Conservation (phyloP, 92 coral and sea anemone species). For the Heteractis magnifica region DNA sequence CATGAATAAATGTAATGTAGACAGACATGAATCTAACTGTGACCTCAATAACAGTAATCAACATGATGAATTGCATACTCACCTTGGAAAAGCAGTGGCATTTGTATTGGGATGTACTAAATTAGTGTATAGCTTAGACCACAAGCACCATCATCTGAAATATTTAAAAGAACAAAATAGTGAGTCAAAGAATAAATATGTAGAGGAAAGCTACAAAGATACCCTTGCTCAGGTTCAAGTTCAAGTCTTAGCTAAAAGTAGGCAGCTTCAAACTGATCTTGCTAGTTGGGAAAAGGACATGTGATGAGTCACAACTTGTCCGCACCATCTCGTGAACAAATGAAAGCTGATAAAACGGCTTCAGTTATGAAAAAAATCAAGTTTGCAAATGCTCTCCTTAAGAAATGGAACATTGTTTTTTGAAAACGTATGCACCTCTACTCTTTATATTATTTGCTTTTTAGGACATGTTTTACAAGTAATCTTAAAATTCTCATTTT, state of each 20-base stretch:
- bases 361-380: conserved; percentile 36
- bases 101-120: too few species aligned
- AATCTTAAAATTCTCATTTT: too few species aligned
- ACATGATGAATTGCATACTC: too few species aligned
- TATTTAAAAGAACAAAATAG: not conserved
- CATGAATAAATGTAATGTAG: too few species aligned
- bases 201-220: conserved; percentile 3
- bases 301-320: conserved; percentile 28
- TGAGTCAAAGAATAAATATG: not conserved
- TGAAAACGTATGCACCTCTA: too few species aligned
- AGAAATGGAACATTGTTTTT: conserved; percentile 41
- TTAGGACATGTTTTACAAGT: too few species aligned
- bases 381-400: conserved; percentile 42
- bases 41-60: too few species aligned
- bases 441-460: too few species aligned
- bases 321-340: conserved; percentile 36
- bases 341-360: conserved; percentile 41
- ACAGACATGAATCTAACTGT: too few species aligned
- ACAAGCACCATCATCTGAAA: conserved; percentile 23
- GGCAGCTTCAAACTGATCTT: conserved; percentile 21
- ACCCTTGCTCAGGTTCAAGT: conserved; percentile 43
- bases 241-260: conserved; percentile 28
- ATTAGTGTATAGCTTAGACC: too few species aligned
- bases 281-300: conserved; percentile 47
- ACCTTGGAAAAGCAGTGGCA: too few species aligned